A percentile compares a stretch with the other conserved stretches of the same genome.
Evolutionary conservation across 2,888 invertebrate genomes (phyloP).

Genomic region (Nephrocerus scutellatus): DNA sequence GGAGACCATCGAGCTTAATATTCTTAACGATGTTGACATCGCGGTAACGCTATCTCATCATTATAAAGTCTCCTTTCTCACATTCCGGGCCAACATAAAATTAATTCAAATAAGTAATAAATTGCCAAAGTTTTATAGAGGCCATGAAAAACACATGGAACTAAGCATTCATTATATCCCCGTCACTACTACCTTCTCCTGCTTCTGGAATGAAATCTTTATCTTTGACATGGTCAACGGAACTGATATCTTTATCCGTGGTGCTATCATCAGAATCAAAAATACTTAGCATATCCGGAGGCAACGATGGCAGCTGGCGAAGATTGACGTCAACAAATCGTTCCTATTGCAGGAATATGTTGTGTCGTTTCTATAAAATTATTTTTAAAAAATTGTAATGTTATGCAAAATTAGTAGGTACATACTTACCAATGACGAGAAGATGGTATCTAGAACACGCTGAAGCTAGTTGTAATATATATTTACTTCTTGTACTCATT

Average conservation of each 20-base stretch:
- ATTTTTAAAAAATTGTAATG: conserved; percentile 1
- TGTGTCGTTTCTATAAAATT: neutral
- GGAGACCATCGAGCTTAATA: no score
- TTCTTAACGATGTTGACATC: no score
- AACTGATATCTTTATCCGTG: no score
- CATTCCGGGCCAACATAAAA: no score
- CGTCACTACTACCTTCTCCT: no score
- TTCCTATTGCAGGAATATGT: neutral
- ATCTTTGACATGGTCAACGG: neutral
- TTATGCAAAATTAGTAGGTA: neutral
- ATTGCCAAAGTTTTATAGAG: no score
- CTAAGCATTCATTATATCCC: no score
- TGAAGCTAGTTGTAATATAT: neutral
- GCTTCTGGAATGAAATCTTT: neutral
- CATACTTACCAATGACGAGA: neutral
- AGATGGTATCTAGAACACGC: neutral
- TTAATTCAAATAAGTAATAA: no score
- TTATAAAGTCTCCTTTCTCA: no score
- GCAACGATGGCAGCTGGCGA: conserved; percentile 1
- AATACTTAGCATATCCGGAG: conserved; percentile 1
- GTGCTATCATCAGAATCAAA: no score
- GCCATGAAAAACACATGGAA: no score
- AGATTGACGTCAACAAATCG: conserved; percentile 1
- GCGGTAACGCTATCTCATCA: no score
- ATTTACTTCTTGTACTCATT: conserved; percentile 3